Evolutionary conservation across 2,888 invertebrate genomes (phyloP), one percentile per base, ranked within the genome.

Genomic region (Thereva nobilitata): DNA sequence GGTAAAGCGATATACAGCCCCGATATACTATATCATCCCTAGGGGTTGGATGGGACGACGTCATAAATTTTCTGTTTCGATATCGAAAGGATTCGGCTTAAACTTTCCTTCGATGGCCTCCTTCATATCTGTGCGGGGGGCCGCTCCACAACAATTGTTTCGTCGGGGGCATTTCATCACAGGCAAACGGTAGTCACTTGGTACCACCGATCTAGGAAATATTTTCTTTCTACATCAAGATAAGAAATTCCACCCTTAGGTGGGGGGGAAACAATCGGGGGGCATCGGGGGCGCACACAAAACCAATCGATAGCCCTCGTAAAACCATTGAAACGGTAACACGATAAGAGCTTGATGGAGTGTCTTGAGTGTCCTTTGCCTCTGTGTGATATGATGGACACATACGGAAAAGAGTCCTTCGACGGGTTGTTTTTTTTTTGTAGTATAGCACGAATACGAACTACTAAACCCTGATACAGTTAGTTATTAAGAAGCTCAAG

Each of bases 81-180:
- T 61, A 61, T 50, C 50, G 50, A 61, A 61, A 61, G 61, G 61
- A 61, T 61, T 61, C 50, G 23, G 23, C 41, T 61, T 41, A 50
- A 40, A 12, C 49, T 50, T 41, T 50, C 9, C 61, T n/a, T 53
- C 10, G 37, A 40, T 9, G 50, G 38, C 50, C 12, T 40, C 50
- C 38, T 49, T 23, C 12, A 34, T 41, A 23, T 38, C 50, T 10
- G 49, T 38, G 34, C 12, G 37, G 40, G 40, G 23, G 59, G 59
- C 49, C 38, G 47, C 61, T 23, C 23, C 23, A 23, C 23, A 23
- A 61, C 38, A 50, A 61, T 61, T 61, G 61, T 61, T 61, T 61
- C 50, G 40, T 40, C 50, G 9, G 6, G 57, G 47, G 50, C 50
- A 50, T 61, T 61, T 37, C 61, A 45, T 23, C 9, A 59, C 35